Conservation (phyloP, 2,113 vertebrate species). For the Merops nubicus region DNA sequence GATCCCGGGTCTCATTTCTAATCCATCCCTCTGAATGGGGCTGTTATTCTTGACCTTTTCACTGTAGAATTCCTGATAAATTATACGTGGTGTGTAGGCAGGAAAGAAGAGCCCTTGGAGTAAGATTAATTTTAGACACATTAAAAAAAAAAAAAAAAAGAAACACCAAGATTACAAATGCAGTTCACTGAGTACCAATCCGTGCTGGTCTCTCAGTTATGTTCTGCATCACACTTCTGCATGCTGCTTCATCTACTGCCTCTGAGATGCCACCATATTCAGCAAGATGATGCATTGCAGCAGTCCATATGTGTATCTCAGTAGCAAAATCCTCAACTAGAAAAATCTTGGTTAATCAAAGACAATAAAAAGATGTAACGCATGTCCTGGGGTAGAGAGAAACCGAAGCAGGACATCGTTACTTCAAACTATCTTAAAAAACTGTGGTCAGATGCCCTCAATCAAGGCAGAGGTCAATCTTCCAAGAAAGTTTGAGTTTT, state of each 20-base stretch:
- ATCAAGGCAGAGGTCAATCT: background rate
- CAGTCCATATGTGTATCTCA: background rate
- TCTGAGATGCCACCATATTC: background rate
- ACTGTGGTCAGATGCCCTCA: background rate
- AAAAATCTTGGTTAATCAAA: background rate
- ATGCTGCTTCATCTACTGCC: background rate
- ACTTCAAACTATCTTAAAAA: background rate
- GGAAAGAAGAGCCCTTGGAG: background rate
- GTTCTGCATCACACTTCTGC: background rate
- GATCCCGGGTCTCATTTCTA: background rate
- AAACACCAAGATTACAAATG: background rate
- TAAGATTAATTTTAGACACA: background rate
- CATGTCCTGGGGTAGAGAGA: background rate
- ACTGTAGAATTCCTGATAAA: background rate
- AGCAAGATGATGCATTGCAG: background rate
- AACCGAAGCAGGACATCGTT: accelerated
- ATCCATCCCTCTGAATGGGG: background rate
- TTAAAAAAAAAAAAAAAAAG: background rate
- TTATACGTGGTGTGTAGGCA: background rate
- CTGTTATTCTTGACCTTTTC: background rate
- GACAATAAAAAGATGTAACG: background rate
- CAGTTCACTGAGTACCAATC: background rate
- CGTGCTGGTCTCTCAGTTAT: background rate
- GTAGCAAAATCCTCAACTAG: background rate
- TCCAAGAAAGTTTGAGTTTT: background rate